A percentile compares a stretch with the other conserved stretches of the same genome.
Conservation (phyloP, 1,140 invertebrate genomes). For the Cecropterus lyciades region DNA sequence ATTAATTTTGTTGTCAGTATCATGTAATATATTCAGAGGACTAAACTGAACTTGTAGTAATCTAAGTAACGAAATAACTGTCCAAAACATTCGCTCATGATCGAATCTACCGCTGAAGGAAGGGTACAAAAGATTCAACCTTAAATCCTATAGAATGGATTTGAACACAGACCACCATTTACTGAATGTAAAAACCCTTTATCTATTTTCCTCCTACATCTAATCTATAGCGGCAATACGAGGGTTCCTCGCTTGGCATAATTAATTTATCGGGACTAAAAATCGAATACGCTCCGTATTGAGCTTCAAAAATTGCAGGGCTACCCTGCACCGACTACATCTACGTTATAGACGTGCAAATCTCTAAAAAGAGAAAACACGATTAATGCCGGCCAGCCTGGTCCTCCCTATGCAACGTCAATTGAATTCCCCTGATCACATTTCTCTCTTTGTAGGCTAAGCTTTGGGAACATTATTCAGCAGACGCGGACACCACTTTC, state of each 20-base stretch:
- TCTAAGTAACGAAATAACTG: too few species aligned
- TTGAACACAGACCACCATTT: too few species aligned
- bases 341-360: slow-evolving; percentile 52
- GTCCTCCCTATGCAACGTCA: not conserved
- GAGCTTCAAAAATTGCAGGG: slow-evolving; percentile 37
- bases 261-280: slow-evolving; percentile 57
- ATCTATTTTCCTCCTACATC: not conserved
- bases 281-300: not conserved
- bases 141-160: too few species aligned
- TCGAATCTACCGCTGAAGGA: too few species aligned
- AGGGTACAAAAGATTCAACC: too few species aligned
- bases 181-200: too few species aligned
- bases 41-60: too few species aligned
- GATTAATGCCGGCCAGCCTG: slow-evolving; percentile 12
- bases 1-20: too few species aligned
- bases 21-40: too few species aligned
- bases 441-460: slow-evolving; percentile 12
- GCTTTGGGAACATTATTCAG: not conserved
- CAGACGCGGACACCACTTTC: slow-evolving; percentile 5
- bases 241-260: slow-evolving; percentile 46
- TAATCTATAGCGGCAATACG: slow-evolving; percentile 19
- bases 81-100: too few species aligned
- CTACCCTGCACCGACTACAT: slow-evolving; percentile 46
- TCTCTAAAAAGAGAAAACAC: slow-evolving; percentile 51
- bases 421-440: slow-evolving; percentile 12